A percentile compares a stretch with the other conserved stretches of the same genome.
These are phyloP conservation scores for Tipula confusa DNA, from an alignment of 2,888 invertebrate species.

Conservation along the genomic window DNA sequence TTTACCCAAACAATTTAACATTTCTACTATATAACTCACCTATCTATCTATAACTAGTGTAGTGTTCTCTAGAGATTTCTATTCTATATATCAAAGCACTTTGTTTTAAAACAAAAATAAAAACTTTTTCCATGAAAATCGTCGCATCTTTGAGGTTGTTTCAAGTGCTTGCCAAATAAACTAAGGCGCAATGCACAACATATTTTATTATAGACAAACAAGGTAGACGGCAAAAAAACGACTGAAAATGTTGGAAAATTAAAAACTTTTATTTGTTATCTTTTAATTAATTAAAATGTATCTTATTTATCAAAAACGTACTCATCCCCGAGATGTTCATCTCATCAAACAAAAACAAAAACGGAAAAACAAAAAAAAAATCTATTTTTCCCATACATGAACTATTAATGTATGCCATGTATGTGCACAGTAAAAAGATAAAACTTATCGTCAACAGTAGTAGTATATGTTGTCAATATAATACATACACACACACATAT, in stretches of 20 bases:
- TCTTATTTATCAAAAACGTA: constrained; percentile 17
- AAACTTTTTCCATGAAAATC: neutral
- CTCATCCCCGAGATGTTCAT: constrained; percentile 1
- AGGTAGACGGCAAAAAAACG: neutral
- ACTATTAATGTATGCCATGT: neutral
- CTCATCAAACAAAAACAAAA: constrained; percentile 13
- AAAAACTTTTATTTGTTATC: constrained; percentile 20
- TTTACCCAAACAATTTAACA: constrained; percentile 5
- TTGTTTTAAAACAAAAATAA: neutral
- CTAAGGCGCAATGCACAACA: neutral
- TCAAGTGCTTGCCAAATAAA: neutral
- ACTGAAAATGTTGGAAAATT: neutral
- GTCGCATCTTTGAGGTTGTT: neutral
- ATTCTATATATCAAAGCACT: neutral
- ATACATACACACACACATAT: neutral
- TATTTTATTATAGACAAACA: neutral
- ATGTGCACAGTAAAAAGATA: neutral
- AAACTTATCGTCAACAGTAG: neutral
- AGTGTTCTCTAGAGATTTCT: neutral
- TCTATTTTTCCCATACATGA: neutral
- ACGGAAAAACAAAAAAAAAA: neutral
- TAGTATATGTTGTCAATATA: neutral
- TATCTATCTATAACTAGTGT: neutral
- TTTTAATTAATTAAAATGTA: constrained; percentile 25
- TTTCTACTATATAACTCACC: no score